phyloP scores from a whole-genome alignment of 2,797 vertebrate species.

The Pipistrellus pipistrellus region DNA sequence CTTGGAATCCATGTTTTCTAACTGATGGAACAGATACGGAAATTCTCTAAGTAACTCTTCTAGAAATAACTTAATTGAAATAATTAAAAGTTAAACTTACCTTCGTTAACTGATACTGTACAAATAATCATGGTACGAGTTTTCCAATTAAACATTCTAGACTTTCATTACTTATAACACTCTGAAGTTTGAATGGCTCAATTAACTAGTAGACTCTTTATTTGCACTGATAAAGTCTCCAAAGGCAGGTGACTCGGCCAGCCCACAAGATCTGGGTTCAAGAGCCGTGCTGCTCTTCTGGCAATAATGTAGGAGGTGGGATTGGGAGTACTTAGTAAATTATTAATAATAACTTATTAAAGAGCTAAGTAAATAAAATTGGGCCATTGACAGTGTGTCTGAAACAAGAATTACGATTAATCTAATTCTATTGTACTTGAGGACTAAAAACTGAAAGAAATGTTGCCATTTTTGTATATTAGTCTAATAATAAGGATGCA shows the following conservation, averaged over 20 bases:
- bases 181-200: conserved; percentile 87
- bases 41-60: conserved; percentile 87
- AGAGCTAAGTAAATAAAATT: conserved; percentile 38
- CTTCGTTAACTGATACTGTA: conserved; percentile 84
- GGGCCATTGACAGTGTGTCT: background rate
- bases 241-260: conserved; percentile 69
- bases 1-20: conserved; percentile 83
- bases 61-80: conserved; percentile 89
- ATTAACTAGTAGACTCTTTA: conserved; percentile 81
- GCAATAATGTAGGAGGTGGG: background rate
- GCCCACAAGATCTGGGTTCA: conserved; percentile 20
- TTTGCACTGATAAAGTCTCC: conserved; percentile 77
- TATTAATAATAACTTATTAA: conserved; percentile 45
- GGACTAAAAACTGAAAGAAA: background rate
- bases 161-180: conserved; percentile 86
- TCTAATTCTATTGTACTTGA: background rate
- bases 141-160: conserved; percentile 86
- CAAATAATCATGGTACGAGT: conserved; percentile 86
- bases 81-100: conserved; percentile 88
- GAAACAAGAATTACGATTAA: conserved; percentile 31
- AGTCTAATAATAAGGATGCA: background rate
- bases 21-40: conserved; percentile 82
- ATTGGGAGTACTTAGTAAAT: background rate
- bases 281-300: background rate
- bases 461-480: background rate